These are phyloP conservation scores for Cecidostiba fungosa DNA, from an alignment of 2,888 invertebrate species.

Conservation along the genomic window DNA sequence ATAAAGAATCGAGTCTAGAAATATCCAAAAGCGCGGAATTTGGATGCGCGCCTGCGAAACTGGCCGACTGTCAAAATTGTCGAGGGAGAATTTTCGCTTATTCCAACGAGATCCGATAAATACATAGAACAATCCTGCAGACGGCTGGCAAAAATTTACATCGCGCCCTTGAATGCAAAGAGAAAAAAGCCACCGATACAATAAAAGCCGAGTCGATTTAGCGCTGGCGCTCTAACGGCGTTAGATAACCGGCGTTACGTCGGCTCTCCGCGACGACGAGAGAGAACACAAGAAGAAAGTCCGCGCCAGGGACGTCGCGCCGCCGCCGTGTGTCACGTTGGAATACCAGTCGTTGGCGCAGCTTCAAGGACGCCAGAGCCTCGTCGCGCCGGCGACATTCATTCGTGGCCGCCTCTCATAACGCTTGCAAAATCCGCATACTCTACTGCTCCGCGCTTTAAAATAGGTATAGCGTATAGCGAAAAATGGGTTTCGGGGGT, in stretches of 20 bases:
- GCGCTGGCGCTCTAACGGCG: slow-evolving; percentile 42
- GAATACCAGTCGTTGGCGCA: slow-evolving; percentile 45
- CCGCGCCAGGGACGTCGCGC: slow-evolving; percentile 36
- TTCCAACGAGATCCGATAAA: not conserved
- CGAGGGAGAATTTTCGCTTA: not conserved
- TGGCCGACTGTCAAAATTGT: not conserved
- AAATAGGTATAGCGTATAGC: slow-evolving; percentile 11
- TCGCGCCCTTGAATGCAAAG: not conserved
- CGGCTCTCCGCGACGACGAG: not conserved
- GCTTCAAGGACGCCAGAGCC: slow-evolving; percentile 58
- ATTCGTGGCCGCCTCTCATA: not conserved
- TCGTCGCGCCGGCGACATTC: not conserved
- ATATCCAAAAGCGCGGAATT: slow-evolving; percentile 10
- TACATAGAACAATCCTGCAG: not conserved
- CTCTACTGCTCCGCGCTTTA: not conserved
- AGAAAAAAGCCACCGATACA: not conserved
- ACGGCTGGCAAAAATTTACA: not conserved
- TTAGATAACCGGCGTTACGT: slow-evolving; percentile 46
- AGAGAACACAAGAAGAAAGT: slow-evolving; percentile 36
- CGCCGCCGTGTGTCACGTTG: slow-evolving; percentile 4
- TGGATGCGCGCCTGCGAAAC: slow-evolving; percentile 28
- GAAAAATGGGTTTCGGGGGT: not conserved
- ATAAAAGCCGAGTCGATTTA: not conserved
- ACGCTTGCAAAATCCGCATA: slow-evolving; percentile 43
- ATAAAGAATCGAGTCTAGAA: not conserved